These are phyloP conservation scores for Sinocyclocheilus anshuiensis DNA, from an alignment of 2,113 vertebrate species.

Conservation along the genomic window DNA sequence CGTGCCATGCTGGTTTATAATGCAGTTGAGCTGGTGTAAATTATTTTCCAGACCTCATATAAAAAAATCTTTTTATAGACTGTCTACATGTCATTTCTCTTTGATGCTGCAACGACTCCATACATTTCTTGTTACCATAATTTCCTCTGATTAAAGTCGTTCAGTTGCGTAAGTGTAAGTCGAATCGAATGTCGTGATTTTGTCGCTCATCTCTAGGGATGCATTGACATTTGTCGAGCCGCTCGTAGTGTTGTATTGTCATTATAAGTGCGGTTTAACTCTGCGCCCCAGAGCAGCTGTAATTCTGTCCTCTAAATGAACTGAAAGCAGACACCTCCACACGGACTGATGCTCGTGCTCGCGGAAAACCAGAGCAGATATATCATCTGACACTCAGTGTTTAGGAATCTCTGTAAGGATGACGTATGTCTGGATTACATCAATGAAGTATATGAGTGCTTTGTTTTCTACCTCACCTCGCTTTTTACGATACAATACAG, in stretches of 20 bases:
- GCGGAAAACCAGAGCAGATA: neutral
- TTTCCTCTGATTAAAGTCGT: neutral
- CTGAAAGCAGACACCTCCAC: slow-evolving; percentile 3
- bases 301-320: slow-evolving; percentile 23
- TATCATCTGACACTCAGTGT: neutral
- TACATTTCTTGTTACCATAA: neutral
- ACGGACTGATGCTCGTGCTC: neutral
- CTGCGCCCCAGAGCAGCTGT: neutral
- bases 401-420: neutral
- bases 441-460: neutral
- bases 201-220: neutral
- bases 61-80: neutral
- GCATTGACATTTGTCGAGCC: neutral
- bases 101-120: neutral
- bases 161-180: neutral
- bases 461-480: neutral
- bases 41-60: neutral
- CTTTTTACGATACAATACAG: neutral
- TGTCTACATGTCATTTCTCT: neutral
- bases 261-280: neutral
- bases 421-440: neutral
- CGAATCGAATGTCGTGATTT: neutral
- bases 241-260: neutral
- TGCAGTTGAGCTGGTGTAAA: neutral
- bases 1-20: neutral